Conservation (phyloP, 2,797 vertebrate species). For the Cryptoprocta ferox region DNA sequence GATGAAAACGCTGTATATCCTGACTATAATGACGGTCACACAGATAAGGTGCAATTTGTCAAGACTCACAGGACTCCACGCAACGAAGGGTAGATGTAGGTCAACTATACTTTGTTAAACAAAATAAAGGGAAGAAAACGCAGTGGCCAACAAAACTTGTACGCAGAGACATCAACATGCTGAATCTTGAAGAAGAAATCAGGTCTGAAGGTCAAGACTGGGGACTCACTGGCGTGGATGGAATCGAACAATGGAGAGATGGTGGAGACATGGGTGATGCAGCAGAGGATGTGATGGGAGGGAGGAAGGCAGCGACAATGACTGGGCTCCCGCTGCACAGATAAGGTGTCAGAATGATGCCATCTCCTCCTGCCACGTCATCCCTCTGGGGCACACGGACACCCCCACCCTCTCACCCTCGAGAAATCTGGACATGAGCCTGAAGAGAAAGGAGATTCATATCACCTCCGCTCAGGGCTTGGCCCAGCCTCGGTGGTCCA, state of each 20-base stretch:
- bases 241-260: background rate
- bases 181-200: background rate
- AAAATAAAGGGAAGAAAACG: background rate
- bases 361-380: background rate
- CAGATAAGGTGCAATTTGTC: background rate
- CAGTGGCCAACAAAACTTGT: background rate
- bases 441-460: background rate
- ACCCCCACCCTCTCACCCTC: background rate
- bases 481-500: background rate
- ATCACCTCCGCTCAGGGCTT: no score
- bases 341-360: background rate
- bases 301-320: background rate
- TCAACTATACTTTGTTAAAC: background rate
- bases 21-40: no score
- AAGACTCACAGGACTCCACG: background rate
- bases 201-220: background rate
- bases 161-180: no score
- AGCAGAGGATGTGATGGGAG: fast-evolving
- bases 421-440: background rate
- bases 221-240: background rate
- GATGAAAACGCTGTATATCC: fast-evolving
- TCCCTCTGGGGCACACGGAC: background rate
- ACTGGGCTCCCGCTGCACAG: background rate
- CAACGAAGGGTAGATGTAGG: no score
- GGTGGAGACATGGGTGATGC: background rate